A percentile compares a stretch with the other conserved stretches of the same genome.
Conservation (phyloP, 2,113 vertebrate species). For the Casuarius casuarius region DNA sequence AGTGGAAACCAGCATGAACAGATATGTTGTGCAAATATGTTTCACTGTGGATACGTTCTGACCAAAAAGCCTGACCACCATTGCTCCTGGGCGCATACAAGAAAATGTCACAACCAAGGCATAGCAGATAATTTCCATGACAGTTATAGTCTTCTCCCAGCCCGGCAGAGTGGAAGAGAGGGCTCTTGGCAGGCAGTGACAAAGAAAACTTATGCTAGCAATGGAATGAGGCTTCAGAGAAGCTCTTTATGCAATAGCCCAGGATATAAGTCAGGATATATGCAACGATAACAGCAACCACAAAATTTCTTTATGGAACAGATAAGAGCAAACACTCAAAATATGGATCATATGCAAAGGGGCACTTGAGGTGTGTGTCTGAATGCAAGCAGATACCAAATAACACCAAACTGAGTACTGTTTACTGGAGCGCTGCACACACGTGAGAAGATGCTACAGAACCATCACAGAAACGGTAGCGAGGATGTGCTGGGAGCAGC, state of each 20-base stretch:
- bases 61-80: background rate
- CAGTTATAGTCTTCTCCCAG: background rate
- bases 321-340: background rate
- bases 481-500: background rate
- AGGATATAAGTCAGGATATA: background rate
- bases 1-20: background rate
- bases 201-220: background rate
- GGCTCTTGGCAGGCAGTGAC: background rate
- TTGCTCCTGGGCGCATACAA: background rate
- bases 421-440: background rate
- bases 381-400: conserved; percentile 13
- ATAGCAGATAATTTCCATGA: background rate
- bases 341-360: background rate
- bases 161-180: background rate
- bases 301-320: background rate
- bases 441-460: background rate
- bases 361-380: background rate
- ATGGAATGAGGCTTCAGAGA: background rate
- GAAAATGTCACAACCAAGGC: background rate
- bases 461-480: background rate
- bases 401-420: background rate
- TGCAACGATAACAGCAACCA: background rate
- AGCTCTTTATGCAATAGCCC: background rate
- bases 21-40: background rate
- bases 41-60: background rate